Percentiles rank a stretch among this genome's conserved stretches.
Conservation (phyloP, 2,797 vertebrate species). For the Amazona ochrocephala region DNA sequence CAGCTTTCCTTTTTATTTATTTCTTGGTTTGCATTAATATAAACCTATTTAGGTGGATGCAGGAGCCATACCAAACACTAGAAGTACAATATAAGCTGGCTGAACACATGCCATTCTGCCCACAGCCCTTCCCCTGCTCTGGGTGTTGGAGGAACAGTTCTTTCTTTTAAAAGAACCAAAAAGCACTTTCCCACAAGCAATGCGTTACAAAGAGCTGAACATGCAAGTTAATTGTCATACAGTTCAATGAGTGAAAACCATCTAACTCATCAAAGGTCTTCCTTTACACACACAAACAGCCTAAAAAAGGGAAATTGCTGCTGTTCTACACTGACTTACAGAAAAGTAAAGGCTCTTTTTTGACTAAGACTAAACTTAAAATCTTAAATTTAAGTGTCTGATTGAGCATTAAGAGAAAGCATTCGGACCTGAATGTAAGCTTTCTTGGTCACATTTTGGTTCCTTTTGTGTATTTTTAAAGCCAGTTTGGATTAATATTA, state of each 20-base stretch:
- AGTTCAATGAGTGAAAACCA: neutral
- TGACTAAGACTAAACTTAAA: neutral
- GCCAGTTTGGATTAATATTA: neutral
- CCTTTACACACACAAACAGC: neutral
- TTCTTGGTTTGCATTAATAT: no score
- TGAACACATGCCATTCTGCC: no score
- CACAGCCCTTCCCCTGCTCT: no score
- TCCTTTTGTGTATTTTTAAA: neutral
- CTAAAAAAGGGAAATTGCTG: neutral
- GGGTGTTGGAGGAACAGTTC: no score
- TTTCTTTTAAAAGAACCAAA: neutral
- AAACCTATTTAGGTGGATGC: no score
- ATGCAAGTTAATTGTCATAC: neutral
- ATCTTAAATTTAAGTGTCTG: neutral
- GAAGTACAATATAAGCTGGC: no score
- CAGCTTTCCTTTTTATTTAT: no score
- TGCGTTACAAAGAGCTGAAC: neutral
- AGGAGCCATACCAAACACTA: no score
- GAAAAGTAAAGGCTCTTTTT: neutral
- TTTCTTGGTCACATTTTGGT: neutral
- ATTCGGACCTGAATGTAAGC: neutral
- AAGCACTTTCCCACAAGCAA: neutral
- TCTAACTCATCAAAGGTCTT: neutral
- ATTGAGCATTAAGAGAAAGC: neutral
- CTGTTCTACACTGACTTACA: neutral